These are phyloP conservation scores for Anolis carolinensis DNA, from an alignment of 2,113 vertebrate species.

Conservation along the genomic window DNA sequence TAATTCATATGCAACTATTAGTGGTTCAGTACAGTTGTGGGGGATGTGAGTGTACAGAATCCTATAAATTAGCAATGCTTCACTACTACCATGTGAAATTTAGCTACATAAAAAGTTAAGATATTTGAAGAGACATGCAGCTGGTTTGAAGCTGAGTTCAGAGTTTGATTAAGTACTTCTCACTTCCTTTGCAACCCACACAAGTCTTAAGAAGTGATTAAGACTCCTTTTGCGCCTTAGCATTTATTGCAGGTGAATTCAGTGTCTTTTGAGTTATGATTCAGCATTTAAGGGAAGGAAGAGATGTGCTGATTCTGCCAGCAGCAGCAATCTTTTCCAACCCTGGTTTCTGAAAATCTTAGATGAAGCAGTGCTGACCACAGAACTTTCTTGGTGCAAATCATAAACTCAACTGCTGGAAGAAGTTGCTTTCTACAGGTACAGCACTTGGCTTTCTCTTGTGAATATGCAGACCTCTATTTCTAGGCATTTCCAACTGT, in stretches of 20 bases:
- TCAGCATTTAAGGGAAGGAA: neutral
- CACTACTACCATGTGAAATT: too few relatives aligned
- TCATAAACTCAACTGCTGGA: neutral
- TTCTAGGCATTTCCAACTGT: neutral
- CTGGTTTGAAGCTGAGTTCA: too few relatives aligned
- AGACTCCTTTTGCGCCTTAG: neutral
- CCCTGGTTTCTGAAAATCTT: neutral
- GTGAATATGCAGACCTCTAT: neutral
- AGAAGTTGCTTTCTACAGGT: neutral
- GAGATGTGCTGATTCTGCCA: neutral
- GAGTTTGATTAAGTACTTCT: neutral
- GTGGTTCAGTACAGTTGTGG: neutral
- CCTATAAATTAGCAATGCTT: neutral
- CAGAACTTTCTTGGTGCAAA: neutral
- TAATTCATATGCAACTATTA: neutral
- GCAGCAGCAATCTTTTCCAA: neutral
- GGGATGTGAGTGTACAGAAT: neutral
- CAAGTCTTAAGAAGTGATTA: neutral
- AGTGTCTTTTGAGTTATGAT: neutral
- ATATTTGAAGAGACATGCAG: too few relatives aligned
- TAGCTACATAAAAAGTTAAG: too few relatives aligned
- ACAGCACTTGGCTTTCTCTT: neutral
- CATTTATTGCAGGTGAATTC: neutral
- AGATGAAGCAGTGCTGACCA: too few relatives aligned
- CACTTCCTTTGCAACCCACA: too few relatives aligned